phyloP scores from a whole-genome alignment of 2,113 vertebrate genomes.

The Ancistrus triradiatus region DNA sequence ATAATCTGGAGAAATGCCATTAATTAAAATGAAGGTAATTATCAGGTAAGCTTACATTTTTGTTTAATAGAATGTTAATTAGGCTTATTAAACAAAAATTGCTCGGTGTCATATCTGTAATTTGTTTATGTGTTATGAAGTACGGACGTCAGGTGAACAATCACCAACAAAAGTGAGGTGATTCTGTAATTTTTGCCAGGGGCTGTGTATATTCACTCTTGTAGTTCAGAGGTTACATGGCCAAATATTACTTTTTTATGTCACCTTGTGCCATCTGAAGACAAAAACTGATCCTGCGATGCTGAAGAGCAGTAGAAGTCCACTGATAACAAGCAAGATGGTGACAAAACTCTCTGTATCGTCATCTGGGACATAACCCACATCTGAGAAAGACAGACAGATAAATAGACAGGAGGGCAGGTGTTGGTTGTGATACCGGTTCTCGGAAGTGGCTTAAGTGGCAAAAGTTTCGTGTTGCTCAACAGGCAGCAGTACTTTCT shows the following conservation, averaged over 20 bases:
- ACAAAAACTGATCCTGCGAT: constrained; percentile 54
- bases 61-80: too few relatives aligned
- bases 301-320: constrained; percentile 59
- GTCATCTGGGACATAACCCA: constrained; percentile 31
- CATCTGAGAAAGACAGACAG: constrained; percentile 49
- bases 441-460: not conserved
- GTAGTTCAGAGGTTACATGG: not conserved
- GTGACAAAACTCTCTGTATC: not conserved
- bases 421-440: not conserved
- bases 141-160: too few relatives aligned
- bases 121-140: too few relatives aligned
- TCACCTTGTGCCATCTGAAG: constrained; percentile 62
- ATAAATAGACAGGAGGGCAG: not conserved
- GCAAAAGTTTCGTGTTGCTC: not conserved
- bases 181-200: too few relatives aligned
- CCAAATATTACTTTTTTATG: not conserved
- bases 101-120: too few relatives aligned
- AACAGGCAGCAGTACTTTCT: not conserved
- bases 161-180: too few relatives aligned
- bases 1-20: too few relatives aligned
- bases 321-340: constrained; percentile 18
- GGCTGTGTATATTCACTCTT: too few relatives aligned
- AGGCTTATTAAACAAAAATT: too few relatives aligned
- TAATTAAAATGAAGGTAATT: too few relatives aligned
- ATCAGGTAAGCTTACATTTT: too few relatives aligned